phyloP scores from a whole-genome alignment of 2,113 vertebrate genomes.

The Ciconia stormi region DNA sequence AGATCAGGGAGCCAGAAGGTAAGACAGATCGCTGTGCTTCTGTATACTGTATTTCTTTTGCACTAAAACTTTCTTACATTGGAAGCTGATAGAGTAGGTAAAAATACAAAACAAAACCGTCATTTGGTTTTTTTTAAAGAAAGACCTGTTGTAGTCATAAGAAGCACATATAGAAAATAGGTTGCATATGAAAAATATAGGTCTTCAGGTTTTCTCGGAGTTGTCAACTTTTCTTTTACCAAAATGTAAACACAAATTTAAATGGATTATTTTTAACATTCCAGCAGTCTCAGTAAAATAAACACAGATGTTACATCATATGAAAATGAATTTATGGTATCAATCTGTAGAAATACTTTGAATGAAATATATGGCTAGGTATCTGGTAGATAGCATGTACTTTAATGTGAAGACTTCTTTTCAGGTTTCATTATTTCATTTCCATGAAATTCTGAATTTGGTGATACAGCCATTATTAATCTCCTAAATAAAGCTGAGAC shows the following conservation, averaged over 20 bases:
- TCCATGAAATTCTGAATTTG: not conserved
- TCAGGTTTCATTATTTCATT: not conserved
- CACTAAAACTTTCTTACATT: not conserved
- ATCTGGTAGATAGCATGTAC: not conserved
- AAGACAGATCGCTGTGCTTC: not conserved
- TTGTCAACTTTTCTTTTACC: not conserved
- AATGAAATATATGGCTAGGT: not conserved
- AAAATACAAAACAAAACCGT: not conserved
- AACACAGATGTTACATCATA: not conserved
- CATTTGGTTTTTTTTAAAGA: not conserved
- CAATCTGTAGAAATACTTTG: not conserved
- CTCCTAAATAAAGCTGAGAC: not conserved
- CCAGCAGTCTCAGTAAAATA: not conserved
- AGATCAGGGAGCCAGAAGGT: conserved; percentile 89
- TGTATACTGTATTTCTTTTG: not conserved
- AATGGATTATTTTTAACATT: not conserved
- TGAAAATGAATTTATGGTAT: not conserved
- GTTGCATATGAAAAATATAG: not conserved
- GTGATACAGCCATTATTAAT: not conserved
- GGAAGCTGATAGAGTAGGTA: not conserved
- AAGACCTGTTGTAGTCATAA: not conserved
- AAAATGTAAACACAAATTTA: not conserved
- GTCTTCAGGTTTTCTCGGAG: not conserved
- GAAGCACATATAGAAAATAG: not conserved
- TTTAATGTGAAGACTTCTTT: not conserved